Evolutionary conservation across 2,888 invertebrate species (phyloP), one percentile per base, ranked within the genome.

Genomic region (Sesia bembeciformis): DNA sequence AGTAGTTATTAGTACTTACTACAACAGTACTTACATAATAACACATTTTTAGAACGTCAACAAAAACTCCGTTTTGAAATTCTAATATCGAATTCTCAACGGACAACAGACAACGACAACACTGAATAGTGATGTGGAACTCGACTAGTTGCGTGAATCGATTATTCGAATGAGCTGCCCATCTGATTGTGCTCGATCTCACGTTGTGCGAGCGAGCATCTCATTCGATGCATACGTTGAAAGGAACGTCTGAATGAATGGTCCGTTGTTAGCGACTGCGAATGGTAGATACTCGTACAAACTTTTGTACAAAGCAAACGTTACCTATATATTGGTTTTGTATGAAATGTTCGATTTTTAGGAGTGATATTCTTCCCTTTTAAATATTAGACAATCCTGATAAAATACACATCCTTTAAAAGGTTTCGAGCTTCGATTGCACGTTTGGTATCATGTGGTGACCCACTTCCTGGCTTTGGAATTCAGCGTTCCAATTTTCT

Each of bases 161-260:
- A 81, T 81, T 80, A 78, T 76, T 79, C 74, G 73, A 77, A 76
- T 76, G 77, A 78, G 76, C 72, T 76, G 70, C 72, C 73, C 69
- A 78, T 78, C 71, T 70, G 74, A 79, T 80, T 76, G 76, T 72
- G 63, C 66, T 66, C 68, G 67, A 66, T 74, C 66, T 67, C 63
- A 46, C 46, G 46, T 46, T 46, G 66, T 68, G 62, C 65, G 64
- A 62, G 67, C 54, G 62, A 62, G 60, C 60, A 60, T 68, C 68
- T 68, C 65, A 63, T 66, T 69, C 66, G 62, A 58, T 63, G 62
- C 62, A 62, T 66, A 58, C 46, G n/a, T 62, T 62, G 61, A 60
- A 61, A 56, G 53, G 61, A 62, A 46, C 8, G 23, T 23, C 2
- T 23, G 46, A 46, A 46, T 46, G 46, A 46, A 46, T 46, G 23